A percentile compares a stretch with the other conserved stretches of the same genome.
These are phyloP conservation scores for Crocodylus rhombifer DNA, from an alignment of 2,797 vertebrate genomes.

Conservation along the genomic window DNA sequence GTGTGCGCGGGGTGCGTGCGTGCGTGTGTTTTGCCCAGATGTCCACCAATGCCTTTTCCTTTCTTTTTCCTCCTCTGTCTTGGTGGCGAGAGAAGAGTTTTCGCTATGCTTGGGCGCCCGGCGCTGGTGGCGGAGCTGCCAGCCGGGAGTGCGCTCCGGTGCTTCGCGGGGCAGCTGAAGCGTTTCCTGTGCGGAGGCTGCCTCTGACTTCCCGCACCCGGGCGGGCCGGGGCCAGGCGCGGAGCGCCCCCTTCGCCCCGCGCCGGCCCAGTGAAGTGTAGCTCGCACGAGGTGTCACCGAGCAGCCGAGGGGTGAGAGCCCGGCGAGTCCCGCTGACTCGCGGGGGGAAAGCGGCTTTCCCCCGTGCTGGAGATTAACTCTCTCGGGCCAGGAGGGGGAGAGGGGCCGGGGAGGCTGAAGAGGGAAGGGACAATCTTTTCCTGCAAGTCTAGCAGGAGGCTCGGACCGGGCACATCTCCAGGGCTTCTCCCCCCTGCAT, in stretches of 20 bases:
- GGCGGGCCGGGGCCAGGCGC: too few species aligned
- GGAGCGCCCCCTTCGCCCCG: too few species aligned
- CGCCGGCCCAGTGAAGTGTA: not conserved
- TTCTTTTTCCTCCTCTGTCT: not conserved
- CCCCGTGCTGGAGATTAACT: not conserved
- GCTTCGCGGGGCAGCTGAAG: not conserved
- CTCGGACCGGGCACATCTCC: not conserved
- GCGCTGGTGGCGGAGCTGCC: not conserved
- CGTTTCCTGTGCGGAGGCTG: not conserved
- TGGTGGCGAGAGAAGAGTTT: not conserved
- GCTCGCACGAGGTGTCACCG: not conserved
- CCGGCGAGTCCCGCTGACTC: not conserved
- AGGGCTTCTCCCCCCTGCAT: not conserved
- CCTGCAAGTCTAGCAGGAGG: not conserved
- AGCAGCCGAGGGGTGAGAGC: not conserved
- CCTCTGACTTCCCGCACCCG: not conserved
- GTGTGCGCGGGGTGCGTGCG: not conserved
- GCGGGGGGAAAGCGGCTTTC: too few species aligned
- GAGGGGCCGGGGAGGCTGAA: too few species aligned
- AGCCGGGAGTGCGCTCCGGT: too few species aligned
- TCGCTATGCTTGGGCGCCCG: too few species aligned
- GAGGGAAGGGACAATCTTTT: not conserved
- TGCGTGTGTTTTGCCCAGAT: not conserved
- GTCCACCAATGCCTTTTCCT: not conserved
- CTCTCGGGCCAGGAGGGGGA: not conserved